phyloP scores from a whole-genome alignment of 1,140 invertebrate genomes.

The Mercenaria mercenaria region DNA sequence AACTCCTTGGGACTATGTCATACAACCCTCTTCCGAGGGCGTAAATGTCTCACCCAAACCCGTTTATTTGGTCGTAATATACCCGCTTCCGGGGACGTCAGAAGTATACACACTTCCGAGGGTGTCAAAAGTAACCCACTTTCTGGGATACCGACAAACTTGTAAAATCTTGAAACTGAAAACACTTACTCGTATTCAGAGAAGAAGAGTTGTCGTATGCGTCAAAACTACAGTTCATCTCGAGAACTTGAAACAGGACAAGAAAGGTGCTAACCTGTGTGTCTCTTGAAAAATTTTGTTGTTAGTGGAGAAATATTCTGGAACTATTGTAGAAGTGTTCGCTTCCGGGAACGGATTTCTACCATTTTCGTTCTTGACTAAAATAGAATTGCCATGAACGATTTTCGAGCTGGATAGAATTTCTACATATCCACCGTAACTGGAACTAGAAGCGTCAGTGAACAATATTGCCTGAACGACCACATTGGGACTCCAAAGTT shows the following conservation, averaged over 20 bases:
- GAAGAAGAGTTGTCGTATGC: neutral
- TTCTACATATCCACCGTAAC: conserved; percentile 30
- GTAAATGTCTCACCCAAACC: neutral
- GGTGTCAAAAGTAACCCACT: too few species aligned
- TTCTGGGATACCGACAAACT: neutral
- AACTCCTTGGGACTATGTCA: neutral
- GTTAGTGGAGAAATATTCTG: too few species aligned
- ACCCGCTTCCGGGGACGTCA: too few species aligned
- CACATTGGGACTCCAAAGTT: neutral
- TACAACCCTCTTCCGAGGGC: neutral
- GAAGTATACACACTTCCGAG: too few species aligned
- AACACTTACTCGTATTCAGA: too few species aligned
- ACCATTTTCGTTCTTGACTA: neutral
- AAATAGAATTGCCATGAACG: neutral
- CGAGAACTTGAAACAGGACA: neutral
- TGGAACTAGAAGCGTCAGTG: conserved; percentile 60
- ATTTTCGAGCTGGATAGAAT: neutral
- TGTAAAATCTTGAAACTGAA: neutral
- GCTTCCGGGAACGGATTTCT: too few species aligned
- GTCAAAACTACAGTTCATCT: neutral
- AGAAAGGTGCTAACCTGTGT: too few species aligned
- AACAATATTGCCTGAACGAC: conserved; percentile 7
- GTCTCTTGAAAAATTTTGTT: too few species aligned
- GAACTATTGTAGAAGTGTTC: neutral
- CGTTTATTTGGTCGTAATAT: neutral